Evolutionary conservation across 2,113 vertebrate species (phyloP), one percentile per base, ranked within the genome.

Genomic region (Dunckerocampus dactyliophorus): DNA sequence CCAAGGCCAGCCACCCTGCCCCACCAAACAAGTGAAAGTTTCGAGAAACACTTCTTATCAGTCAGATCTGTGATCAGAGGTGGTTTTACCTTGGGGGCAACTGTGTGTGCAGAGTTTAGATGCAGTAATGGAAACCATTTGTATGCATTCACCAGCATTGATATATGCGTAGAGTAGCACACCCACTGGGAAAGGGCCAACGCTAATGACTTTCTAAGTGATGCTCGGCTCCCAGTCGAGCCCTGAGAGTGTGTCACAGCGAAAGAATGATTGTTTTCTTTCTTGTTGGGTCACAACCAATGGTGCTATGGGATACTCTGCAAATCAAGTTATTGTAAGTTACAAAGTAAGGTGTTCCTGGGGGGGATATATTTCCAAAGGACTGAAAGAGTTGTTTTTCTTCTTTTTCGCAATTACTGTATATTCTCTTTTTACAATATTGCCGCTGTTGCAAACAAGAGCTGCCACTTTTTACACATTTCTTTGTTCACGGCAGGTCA

Each of bases 1-100:
- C 20, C 70, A 68, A 77, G 72, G 63, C 78, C 65, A 79, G 82
- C 79, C 81, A 78, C 81, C 72, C 69, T 71, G 82, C 75, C 73
- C 79, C 61, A 15, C 64, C 58, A 66, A 67, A 22, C 62, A 51
- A 62, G 37, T 39, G 37, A 8, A 39, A 9, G 37, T 39, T 14
- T 14, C 20, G 60, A 71, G 70, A 72, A 53, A 81, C 58, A 21
- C 11, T 42, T 16, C 37, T 43, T 21, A 39, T 42, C 37, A 42
- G 6, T 20, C 13, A 13, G 13, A 56, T 21, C 54, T 15, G 6
- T 42, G 39, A 56, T 56, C 12, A 14, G 39, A 3, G 37, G 19
- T n/a, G n/a, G 53, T 39, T 55, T 17, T 39, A 34, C 7, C 39
- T 3, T 3, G 5, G 39, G 13, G 49, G 5, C 13, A 24, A 22